Conservation (phyloP, 2,113 vertebrate species). For the Hiodon tergisus region DNA sequence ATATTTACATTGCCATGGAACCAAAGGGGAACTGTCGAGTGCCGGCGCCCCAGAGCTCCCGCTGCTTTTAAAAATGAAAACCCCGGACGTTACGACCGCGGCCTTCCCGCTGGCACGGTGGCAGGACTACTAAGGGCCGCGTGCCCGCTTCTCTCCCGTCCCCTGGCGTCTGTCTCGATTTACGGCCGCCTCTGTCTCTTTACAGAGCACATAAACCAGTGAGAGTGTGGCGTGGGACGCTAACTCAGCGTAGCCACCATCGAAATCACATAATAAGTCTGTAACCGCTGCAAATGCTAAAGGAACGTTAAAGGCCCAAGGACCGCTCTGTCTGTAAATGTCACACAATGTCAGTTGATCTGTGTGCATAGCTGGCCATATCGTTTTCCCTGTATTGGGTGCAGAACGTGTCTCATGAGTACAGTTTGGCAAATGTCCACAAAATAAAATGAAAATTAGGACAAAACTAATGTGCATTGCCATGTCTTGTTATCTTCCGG, state of each 20-base stretch:
- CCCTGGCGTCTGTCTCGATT: constrained; percentile 27
- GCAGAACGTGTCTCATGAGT: too few species aligned
- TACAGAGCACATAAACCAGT: constrained; percentile 32
- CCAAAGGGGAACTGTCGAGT: constrained; percentile 43
- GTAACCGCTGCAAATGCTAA: neutral
- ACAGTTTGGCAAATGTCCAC: neutral
- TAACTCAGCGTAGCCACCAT: neutral
- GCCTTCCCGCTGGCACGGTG: neutral
- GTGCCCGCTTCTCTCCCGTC: constrained; percentile 15
- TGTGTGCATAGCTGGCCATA: too few species aligned
- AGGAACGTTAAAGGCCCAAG: too few species aligned
- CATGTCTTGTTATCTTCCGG: constrained; percentile 41
- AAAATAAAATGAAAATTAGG: neutral
- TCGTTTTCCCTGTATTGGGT: too few species aligned
- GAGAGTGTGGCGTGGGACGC: constrained; percentile 47
- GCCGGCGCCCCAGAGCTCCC: constrained; percentile 14
- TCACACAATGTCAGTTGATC: too few species aligned
- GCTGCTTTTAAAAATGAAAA: neutral
- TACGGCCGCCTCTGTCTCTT: constrained; percentile 24
- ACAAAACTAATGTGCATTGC: constrained; percentile 1
- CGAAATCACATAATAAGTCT: neutral
- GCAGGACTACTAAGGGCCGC: constrained; percentile 5
- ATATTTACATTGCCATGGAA: constrained; percentile 81
- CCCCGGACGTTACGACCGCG: constrained; percentile 3
- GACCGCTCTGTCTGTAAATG: too few species aligned